Evolutionary conservation across 2,888 invertebrate genomes (phyloP).

Genomic region (Aphrophora alni): DNA sequence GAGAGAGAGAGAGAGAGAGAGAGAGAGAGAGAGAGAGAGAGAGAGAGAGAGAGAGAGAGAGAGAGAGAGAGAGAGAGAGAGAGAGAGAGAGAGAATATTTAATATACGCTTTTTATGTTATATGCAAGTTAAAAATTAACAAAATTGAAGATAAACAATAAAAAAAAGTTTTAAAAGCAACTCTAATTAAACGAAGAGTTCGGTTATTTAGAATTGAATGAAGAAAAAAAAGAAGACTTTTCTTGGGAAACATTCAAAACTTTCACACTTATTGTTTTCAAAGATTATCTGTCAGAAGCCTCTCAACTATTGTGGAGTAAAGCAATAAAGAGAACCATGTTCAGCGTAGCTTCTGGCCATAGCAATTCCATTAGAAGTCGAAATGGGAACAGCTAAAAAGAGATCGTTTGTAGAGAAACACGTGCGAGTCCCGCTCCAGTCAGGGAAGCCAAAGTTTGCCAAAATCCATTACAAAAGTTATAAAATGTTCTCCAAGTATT

Average conservation of each 20-base stretch:
- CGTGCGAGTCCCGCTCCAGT: not conserved
- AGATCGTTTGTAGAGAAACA: not conserved
- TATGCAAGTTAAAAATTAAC: no score
- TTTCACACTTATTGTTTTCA: not conserved
- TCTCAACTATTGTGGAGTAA: not conserved
- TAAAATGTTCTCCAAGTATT: not conserved
- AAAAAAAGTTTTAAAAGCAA: no score
- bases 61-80: no score
- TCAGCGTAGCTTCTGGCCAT: not conserved
- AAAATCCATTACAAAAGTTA: conserved; percentile 6
- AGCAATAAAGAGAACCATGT: not conserved
- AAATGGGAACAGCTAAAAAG: not conserved
- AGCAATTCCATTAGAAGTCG: not conserved
- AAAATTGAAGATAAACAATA: no score
- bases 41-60: no score
- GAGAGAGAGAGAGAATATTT: no score
- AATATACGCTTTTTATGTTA: no score
- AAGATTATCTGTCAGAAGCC: not conserved
- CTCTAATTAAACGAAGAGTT: no score
- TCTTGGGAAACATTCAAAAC: not conserved
- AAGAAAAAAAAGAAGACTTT: no score
- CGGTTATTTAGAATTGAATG: no score
- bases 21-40: no score
- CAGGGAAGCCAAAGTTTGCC: not conserved
- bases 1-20: no score